Base-by-base conservation (phyloP, 2,113 vertebrate species). In the Lethenteron reissneri region DNA sequence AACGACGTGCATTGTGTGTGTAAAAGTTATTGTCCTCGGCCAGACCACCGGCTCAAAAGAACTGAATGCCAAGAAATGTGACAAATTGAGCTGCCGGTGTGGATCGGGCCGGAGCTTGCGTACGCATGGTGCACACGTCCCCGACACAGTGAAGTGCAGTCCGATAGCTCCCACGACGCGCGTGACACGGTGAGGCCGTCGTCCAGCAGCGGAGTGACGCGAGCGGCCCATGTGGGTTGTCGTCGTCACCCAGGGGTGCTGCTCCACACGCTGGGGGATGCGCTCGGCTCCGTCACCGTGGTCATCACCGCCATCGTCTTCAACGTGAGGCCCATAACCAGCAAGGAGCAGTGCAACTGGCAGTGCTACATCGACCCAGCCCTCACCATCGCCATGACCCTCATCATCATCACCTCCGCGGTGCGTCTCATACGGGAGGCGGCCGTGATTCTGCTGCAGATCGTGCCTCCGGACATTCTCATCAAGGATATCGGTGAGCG, bases 291-390 rank as follows among this genome's bases (percentile, higher is more conserved):
- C 1, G 83, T 86, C 73, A 75, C 86, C 0, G 84, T 86, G 71
- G 83, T 86, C 60, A 56, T 86, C 72, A 75, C 85, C 0, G 84
- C 84, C 68, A 17, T 77, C 58, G 82, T 86, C 69, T 85, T 85
- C 79, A 82, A 84, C n/a, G 14, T 81, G 3, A 75, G 12, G 72
- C 87, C 87, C 8, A 75, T 87, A 80, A 41, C 12, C 1, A 1
- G 0, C 0, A 15, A 74, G 4, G 72, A 73, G 5, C 71, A 78
- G 0, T 89, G 87, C 74, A 87, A 88, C 69, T 89, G 87, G 87
- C 78, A 88, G 77, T 89, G 87, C 75, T 89, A 89, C 74, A 82
- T 88, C 1, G 87, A 89, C 76, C 87, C 87, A 57, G 83, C 83
- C 77, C 79, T 89, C 72, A 87, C 87, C 1, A 58, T 89, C 56